Evolutionary conservation across 2,888 invertebrate species (phyloP).

Genomic region (Diplazon laetatorius): DNA sequence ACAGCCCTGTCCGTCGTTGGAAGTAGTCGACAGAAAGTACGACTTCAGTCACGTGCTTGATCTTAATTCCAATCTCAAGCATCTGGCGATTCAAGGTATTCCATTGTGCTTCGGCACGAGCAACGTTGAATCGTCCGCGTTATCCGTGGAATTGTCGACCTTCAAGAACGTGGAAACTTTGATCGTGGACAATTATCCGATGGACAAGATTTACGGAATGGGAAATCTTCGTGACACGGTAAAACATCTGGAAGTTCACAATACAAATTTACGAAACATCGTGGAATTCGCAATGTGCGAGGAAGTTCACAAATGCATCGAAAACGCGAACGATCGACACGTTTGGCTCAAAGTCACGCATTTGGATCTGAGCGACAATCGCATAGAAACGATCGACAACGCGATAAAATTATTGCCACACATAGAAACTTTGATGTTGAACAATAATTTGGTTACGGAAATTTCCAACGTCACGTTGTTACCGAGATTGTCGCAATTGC

Average conservation of each 20-base stretch:
- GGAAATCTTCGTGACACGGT: constrained; percentile 87
- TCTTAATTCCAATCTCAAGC: constrained; percentile 90
- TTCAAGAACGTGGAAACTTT: constrained; percentile 91
- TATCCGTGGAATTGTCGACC: constrained; percentile 91
- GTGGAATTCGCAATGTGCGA: constrained; percentile 93
- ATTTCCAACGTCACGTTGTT: constrained; percentile 91
- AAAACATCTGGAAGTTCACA: constrained; percentile 86
- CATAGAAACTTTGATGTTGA: constrained; percentile 88
- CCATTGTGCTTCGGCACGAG: constrained; percentile 89
- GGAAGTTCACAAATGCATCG: constrained; percentile 88
- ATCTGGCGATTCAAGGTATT: constrained; percentile 88
- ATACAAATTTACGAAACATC: constrained; percentile 87
- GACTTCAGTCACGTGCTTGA: constrained; percentile 97
- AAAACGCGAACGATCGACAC: constrained; percentile 83
- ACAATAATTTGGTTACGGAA: constrained; percentile 90
- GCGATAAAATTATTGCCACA: constrained; percentile 90
- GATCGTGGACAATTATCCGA: constrained; percentile 87
- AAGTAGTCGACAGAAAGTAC: constrained; percentile 90
- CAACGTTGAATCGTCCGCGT: constrained; percentile 91
- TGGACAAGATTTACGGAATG: constrained; percentile 87
- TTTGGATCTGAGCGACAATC: constrained; percentile 91
- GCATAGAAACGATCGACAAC: constrained; percentile 90
- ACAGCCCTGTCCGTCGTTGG: constrained; percentile 92
- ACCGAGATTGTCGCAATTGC: constrained; percentile 89
- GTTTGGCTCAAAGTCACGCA: constrained; percentile 88